Evolutionary conservation across 2,113 vertebrate species (phyloP).

Genomic region (Saimiri boliviensis): DNA sequence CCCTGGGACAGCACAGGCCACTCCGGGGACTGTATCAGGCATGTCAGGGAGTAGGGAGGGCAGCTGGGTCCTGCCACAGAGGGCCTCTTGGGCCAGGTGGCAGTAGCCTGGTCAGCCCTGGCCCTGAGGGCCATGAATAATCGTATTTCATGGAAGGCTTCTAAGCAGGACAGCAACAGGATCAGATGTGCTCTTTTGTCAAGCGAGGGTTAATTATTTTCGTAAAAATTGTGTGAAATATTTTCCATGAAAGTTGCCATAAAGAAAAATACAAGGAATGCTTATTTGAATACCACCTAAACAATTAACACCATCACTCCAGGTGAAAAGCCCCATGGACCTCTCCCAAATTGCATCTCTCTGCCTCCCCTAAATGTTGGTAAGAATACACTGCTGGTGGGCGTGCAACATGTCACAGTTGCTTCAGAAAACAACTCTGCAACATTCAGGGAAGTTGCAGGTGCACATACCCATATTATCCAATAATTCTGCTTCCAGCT

Average conservation of each 20-base stretch:
- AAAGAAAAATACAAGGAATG: not conserved
- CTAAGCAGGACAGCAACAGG: not conserved
- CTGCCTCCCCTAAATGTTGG: not conserved
- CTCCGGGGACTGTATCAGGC: rapidly evolving
- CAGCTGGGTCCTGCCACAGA: not conserved
- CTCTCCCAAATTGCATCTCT: not conserved
- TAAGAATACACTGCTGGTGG: not conserved
- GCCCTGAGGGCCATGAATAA: no score
- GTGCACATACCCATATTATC: no score
- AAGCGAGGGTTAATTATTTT: not conserved
- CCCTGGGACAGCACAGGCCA: rapidly evolving
- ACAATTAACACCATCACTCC: not conserved
- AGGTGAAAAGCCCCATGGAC: not conserved
- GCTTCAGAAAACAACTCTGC: not conserved
- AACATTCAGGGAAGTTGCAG: not conserved
- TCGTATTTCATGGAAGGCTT: not conserved
- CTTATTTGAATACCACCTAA: not conserved
- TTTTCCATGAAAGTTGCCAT: not conserved
- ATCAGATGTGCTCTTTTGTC: not conserved
- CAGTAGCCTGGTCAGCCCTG: not conserved
- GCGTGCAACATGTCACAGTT: rapidly evolving
- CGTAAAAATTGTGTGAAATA: not conserved
- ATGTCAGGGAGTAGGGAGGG: rapidly evolving
- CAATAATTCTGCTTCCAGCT: not conserved
- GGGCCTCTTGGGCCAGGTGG: not conserved